Evolutionary conservation across 1,140 invertebrate species (phyloP), one percentile per base, ranked within the genome.

Genomic region (Dinothrombium tinctorium): DNA sequence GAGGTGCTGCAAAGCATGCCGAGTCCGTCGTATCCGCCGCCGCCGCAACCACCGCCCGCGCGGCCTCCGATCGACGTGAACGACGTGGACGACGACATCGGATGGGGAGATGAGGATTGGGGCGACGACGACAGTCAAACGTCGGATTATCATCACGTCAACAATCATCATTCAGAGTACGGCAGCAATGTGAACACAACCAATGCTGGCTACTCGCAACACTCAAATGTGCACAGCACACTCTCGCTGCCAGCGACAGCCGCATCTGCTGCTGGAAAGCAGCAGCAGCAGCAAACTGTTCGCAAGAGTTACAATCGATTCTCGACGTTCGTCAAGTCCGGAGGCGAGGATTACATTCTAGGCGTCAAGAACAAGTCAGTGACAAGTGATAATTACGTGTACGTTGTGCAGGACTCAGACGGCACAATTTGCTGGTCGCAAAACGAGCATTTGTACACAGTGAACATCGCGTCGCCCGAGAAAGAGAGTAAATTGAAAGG

Each of bases 401-500:
- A 44, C 15, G 53, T 53, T 39, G 42, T 43, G 14, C 19, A 53
- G 31, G 42, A 46, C 35, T 31, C 25, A 14, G 43, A 42, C 22
- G 41, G 37, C 22, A 36, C 39, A 37, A 47, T 48, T 14, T 42
- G 39, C 8, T 51, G 51, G 51, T 15, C 40, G 15, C 50, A 49
- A 26, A 45, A 35, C 39, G 25, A 33, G 11, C 40, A 48, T 26
- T 42, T 40, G 15, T 53, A 51, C 20, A 41, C 44, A 17, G 47
- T 47, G 45, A 65, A 73, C 37, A 75, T 98, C 4, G 75, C 82
- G 14, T 90, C 86, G 38, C 89, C 87, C 2, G 92, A 94, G 54
- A 95, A 95, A 53, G 86, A 92, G 61, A 74, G 79, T 0, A 96
- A 96, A 62, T 71, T 95, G 45, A 92, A 92, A 56, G 89, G 90